These are phyloP conservation scores for Drosophila hydei DNA, from an alignment of 1,140 invertebrate genomes.

Conservation along the genomic window DNA sequence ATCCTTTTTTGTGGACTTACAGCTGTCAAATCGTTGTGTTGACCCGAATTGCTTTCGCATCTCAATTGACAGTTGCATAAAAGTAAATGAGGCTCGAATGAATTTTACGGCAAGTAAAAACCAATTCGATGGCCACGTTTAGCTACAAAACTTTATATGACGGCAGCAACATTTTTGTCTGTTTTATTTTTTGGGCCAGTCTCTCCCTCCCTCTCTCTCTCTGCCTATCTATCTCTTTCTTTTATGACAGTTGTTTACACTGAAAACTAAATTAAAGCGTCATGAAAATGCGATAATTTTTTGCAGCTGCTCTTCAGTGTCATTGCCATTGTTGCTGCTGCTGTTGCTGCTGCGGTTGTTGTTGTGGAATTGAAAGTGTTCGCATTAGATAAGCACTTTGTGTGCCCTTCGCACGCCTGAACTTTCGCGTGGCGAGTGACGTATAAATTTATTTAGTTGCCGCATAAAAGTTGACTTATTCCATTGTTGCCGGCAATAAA, in stretches of 20 bases:
- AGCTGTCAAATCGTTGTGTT: not conserved
- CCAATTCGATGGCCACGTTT: slow-evolving; percentile 56
- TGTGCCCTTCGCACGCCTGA: slow-evolving; percentile 75
- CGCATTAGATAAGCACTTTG: slow-evolving; percentile 55
- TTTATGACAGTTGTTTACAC: slow-evolving; percentile 59
- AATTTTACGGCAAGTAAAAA: slow-evolving; percentile 3
- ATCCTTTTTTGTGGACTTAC: not conserved
- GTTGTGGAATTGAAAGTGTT: slow-evolving; percentile 27
- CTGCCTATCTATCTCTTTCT: not conserved
- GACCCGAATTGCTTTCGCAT: not conserved
- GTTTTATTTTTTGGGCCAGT: slow-evolving; percentile 15
- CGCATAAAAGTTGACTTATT: slow-evolving; percentile 38
- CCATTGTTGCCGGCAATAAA: slow-evolving; percentile 36
- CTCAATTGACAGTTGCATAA: slow-evolving; percentile 14
- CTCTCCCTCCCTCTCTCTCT: not conserved
- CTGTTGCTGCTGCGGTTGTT: slow-evolving; percentile 18
- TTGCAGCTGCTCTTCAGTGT: slow-evolving; percentile 29
- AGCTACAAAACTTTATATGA: slow-evolving; percentile 37
- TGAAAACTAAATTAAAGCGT: slow-evolving; percentile 67
- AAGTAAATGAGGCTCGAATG: slow-evolving; percentile 36
- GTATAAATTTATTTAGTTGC: slow-evolving; percentile 48
- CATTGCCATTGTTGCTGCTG: slow-evolving; percentile 24
- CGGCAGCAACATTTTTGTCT: not conserved
- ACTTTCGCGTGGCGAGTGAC: slow-evolving; percentile 41
- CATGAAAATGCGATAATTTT: slow-evolving; percentile 73